Percentiles rank a stretch among this genome's conserved stretches.
Evolutionary conservation across 2,888 invertebrate species (phyloP).

Genomic region (Eutolmus rufibarbis): DNA sequence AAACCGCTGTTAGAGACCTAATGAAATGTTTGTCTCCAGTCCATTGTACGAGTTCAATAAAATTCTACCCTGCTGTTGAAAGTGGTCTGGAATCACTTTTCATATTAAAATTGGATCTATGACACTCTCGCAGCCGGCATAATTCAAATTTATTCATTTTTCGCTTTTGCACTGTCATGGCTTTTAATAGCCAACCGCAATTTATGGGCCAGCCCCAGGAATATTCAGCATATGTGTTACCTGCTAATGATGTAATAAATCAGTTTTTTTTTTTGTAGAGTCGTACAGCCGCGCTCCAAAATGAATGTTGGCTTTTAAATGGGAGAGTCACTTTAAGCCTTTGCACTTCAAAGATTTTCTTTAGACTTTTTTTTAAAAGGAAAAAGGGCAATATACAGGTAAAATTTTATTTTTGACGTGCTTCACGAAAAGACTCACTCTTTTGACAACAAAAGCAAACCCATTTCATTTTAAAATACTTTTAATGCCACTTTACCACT

Average conservation of each 20-base stretch:
- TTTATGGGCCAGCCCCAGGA: neutral
- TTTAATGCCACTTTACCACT: neutral
- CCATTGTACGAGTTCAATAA: neutral
- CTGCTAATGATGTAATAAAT: neutral
- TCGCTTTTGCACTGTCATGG: neutral
- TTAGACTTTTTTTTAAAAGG: neutral
- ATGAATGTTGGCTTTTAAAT: neutral
- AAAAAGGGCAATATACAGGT: neutral
- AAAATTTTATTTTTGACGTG: neutral
- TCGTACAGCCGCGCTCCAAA: neutral
- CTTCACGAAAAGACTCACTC: neutral
- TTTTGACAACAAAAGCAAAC: neutral
- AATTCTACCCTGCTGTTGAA: neutral
- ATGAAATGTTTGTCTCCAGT: neutral
- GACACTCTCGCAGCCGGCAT: neutral
- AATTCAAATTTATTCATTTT: neutral
- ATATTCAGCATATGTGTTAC: neutral
- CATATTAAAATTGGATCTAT: neutral
- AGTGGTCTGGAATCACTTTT: neutral
- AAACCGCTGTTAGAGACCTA: neutral
- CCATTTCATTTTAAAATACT: neutral
- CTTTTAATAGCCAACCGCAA: neutral
- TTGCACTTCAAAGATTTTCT: neutral
- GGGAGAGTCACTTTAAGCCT: neutral
- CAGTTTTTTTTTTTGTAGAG: neutral